Evolutionary conservation across 2,113 vertebrate species (phyloP), one percentile per base, ranked within the genome.

Genomic region (Platysternon megacephalum): DNA sequence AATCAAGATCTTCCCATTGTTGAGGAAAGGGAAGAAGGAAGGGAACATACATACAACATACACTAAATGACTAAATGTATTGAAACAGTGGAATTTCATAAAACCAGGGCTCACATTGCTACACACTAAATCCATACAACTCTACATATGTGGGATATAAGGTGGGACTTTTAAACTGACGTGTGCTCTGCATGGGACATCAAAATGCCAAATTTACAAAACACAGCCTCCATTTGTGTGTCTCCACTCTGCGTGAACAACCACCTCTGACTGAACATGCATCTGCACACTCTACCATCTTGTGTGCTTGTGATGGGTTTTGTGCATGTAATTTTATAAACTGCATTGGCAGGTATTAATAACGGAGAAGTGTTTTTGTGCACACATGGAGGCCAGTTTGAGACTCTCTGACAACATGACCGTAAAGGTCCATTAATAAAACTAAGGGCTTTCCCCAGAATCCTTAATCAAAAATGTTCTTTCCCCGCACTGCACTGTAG

Each of bases 291-390:
- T 51, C 35, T 39, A 4, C 28, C 52, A 46, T 16, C 58, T 82
- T 49, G 4, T 12, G 16, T 22, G 11, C 48, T 55, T 16, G 14
- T 35, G 86, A 51, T 16, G 78, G 80, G 51, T 24, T 68, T 26
- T 81, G 44, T 4, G 55, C 35, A 78, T 55, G 80, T 80, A 90
- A 55, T 7, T 35, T 55, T 42, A 13, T 42, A 35, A 3, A n/a
- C 1, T 8, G 55, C 0, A 72, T 1, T 13, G 1, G 12, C 44
- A 16, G 85, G 11, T 29, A 65, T 9, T 11, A 6, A 24, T 52
- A 85, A 81, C 61, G 83, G 21, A 32, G 8, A 83, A 93, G 52
- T 76, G 0, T 11, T 6, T 8, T 11, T 82, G 32, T 87, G 53
- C 87, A 56, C 14, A 81, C 6, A 56, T 24, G 19, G 39, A 42